Percentiles rank a stretch among this genome's conserved stretches.
These are phyloP conservation scores for Drosophila paulistorum DNA, from an alignment of 1,140 invertebrate genomes.

Conservation along the genomic window DNA sequence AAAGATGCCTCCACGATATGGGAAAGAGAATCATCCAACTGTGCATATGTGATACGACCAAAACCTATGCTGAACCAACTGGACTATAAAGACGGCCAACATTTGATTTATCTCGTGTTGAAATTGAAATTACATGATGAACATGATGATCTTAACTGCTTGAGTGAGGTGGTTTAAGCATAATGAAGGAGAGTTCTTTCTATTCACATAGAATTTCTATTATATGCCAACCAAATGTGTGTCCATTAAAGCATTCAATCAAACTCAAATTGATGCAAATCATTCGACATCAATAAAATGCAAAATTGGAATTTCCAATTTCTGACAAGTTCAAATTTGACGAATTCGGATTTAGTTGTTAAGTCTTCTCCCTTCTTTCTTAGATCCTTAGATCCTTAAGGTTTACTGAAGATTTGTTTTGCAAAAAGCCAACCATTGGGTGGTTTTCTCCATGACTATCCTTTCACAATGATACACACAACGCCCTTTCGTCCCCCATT, in stretches of 20 bases:
- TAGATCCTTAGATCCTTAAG: no score
- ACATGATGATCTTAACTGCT: neutral
- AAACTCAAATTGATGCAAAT: no score
- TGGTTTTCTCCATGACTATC: neutral
- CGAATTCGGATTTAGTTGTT: no score
- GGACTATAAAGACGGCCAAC: neutral
- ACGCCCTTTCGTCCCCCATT: neutral
- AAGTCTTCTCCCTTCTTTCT: no score
- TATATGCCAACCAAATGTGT: no score
- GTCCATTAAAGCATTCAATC: no score
- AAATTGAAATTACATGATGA: conserved; percentile 1
- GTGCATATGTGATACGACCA: neutral
- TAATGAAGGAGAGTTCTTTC: neutral
- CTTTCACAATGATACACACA: neutral
- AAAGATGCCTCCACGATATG: conserved; percentile 6
- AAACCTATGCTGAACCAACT: neutral
- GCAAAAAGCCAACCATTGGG: no score
- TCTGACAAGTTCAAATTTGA: no score
- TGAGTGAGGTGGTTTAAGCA: neutral
- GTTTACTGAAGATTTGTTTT: no score
- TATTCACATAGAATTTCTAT: no score
- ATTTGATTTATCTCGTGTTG: conserved; percentile 8
- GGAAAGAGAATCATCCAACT: neutral
- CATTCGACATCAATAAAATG: no score
- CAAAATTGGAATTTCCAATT: no score